Base-by-base conservation (phyloP, 2,888 invertebrate genomes). In the Tuta absoluta region DNA sequence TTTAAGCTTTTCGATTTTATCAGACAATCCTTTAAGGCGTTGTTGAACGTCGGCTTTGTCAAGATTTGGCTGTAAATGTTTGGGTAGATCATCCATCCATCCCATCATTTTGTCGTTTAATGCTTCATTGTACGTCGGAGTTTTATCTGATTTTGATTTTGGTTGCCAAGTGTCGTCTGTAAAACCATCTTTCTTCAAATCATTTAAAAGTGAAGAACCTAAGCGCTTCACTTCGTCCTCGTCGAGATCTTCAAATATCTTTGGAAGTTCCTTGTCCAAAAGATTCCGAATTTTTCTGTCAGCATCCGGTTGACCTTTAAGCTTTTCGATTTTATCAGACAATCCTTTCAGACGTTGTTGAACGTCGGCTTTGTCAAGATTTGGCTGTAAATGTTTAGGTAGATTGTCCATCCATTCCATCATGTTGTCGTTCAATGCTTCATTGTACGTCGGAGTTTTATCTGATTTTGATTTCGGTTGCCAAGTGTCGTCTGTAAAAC, bases 321-420 rank as follows among this genome's bases (percentile, higher is more conserved):
- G 37, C 68, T 19, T 4, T 21, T 49, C 12, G 5, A 76, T 68
- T 48, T 66, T 64, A 21, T 68, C 59, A 8, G 69, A 67, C 38
- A 77, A 65, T 10, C 71, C 68, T 56, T 67, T 64, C 0, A 71
- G 64, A 63, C 68, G 65, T 45, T 69, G 38, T 14, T 57, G 49
- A 0, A 65, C 66, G 11, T 63, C 24, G 7, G 62, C 53, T 60
- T 66, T 65, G 28, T 69, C 63, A 4, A 45, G 38, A 2, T 56
- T 23, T n/a, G 49, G 53, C 21, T 64, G 24, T 5, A 68, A 61
- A 61, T 69, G 58, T 12, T 60, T 57, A 7, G 71, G 68, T 14
- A 71, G 58, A 11, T 69, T 66, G n/a, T 68, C 60, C 12, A 72
- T 53, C 70, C 72, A 75, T 14, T 63, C 65, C 0, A 66, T 67